phyloP scores from a whole-genome alignment of 2,797 vertebrate species.

The Australoheros facetus region DNA sequence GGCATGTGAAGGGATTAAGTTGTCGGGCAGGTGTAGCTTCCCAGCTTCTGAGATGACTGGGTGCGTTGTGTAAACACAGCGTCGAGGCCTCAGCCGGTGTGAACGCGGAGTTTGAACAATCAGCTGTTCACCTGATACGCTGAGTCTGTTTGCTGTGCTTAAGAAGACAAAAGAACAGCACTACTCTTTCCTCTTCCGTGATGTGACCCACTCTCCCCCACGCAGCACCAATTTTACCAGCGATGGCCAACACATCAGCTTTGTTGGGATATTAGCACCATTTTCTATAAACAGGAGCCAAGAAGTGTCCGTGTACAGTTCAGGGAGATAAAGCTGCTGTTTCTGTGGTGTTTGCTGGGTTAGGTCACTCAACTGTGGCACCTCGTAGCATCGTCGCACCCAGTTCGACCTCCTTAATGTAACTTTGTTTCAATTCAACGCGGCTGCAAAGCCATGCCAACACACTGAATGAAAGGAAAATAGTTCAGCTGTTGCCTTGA shows the following conservation, averaged over 20 bases:
- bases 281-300: not conserved
- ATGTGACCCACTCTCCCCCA: not conserved
- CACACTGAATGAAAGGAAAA: not conserved
- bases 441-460: not conserved
- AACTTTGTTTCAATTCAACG: not conserved
- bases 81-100: not conserved
- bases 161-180: conserved; percentile 11
- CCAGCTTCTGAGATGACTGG: conserved; percentile 22
- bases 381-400: too few relatives aligned
- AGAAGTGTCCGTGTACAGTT: not conserved
- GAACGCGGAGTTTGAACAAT: conserved; percentile 11
- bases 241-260: not conserved
- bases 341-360: too few relatives aligned
- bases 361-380: too few relatives aligned
- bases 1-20: conserved; percentile 41
- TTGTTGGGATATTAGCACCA: not conserved
- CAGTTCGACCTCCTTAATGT: not conserved
- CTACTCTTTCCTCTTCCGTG: not conserved
- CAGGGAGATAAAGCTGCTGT: too few relatives aligned
- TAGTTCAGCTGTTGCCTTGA: not conserved
- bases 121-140: conserved; percentile 35
- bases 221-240: not conserved
- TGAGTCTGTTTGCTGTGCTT: conserved; percentile 14
- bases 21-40: conserved; percentile 54
- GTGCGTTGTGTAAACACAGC: conserved; percentile 49